phyloP scores from a whole-genome alignment of 2,113 vertebrate species.

The Cephalopholis sonnerati region DNA sequence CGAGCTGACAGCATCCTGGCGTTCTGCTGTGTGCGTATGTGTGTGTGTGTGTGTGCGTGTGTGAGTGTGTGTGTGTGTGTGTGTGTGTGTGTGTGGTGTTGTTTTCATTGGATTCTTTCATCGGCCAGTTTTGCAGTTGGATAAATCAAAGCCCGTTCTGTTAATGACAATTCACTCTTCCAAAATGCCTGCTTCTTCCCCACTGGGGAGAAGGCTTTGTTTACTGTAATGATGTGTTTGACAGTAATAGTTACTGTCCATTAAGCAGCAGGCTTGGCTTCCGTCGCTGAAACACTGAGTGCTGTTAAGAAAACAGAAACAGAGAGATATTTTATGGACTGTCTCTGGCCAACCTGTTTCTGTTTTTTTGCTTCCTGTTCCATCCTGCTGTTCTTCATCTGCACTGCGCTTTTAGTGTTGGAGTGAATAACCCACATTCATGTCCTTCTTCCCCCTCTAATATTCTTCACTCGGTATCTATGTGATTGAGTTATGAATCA shows the following conservation, averaged over 20 bases:
- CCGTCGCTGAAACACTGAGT: slow-evolving; percentile 11
- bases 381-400: neutral
- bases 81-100: neutral
- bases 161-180: slow-evolving; percentile 33
- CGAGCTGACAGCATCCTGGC: neutral
- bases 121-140: slow-evolving; percentile 27
- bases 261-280: slow-evolving; percentile 46
- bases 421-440: neutral
- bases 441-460: neutral
- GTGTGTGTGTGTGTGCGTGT: no score
- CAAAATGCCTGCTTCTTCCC: slow-evolving; percentile 21
- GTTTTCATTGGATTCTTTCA: slow-evolving; percentile 19
- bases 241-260: slow-evolving; percentile 65
- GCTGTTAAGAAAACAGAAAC: slow-evolving; percentile 37
- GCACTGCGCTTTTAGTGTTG: neutral
- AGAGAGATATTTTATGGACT: slow-evolving; percentile 18
- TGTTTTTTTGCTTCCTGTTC: slow-evolving; percentile 13
- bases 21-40: neutral
- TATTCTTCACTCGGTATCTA: neutral
- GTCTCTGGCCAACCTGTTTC: neutral
- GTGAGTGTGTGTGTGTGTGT: no score
- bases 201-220: slow-evolving; percentile 39
- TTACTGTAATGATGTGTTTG: slow-evolving; percentile 60
- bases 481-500: slow-evolving; percentile 11
- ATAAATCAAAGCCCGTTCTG: slow-evolving; percentile 45